Percentiles rank a stretch among this genome's conserved stretches.
Evolutionary conservation across 1,140 invertebrate genomes (phyloP).

Genomic region (Drosophila bocki): DNA sequence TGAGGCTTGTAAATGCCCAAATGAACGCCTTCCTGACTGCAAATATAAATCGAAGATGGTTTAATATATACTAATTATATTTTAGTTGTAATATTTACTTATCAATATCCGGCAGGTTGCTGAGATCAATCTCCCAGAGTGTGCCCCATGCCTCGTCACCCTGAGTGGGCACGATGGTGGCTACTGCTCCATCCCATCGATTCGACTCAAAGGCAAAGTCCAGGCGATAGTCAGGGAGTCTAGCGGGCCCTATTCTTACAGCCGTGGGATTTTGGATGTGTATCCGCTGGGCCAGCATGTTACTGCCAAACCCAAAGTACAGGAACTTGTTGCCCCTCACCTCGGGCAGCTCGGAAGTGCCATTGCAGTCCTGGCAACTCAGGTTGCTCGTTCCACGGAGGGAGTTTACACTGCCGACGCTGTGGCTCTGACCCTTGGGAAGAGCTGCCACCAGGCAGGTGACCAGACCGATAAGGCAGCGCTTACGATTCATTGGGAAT

Average conservation of each 20-base stretch:
- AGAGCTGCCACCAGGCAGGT: constrained; percentile 11
- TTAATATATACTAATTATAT: neutral
- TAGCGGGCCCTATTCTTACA: constrained; percentile 38
- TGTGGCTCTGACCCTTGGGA: neutral
- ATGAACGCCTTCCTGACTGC: constrained; percentile 70
- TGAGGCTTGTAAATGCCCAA: constrained; percentile 48
- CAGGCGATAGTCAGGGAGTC: constrained; percentile 56
- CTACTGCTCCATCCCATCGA: constrained; percentile 67
- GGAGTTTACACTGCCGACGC: too few relatives aligned
- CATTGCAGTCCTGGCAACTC: neutral
- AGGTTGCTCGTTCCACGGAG: neutral
- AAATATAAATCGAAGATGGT: neutral
- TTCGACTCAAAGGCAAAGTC: constrained; percentile 51
- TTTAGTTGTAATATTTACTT: constrained; percentile 30
- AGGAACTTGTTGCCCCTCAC: constrained; percentile 60
- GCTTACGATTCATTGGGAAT: constrained; percentile 8
- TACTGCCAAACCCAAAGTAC: constrained; percentile 80
- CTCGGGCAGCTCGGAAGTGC: constrained; percentile 46
- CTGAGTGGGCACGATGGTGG: constrained; percentile 68
- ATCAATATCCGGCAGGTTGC: constrained; percentile 66
- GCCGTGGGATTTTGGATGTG: constrained; percentile 69
- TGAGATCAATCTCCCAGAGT: constrained; percentile 71
- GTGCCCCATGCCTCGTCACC: constrained; percentile 59
- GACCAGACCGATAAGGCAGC: neutral
- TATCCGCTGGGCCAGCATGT: constrained; percentile 70